phyloP scores from a whole-genome alignment of 2,113 vertebrate genomes.

The Hippocampus abdominalis region DNA sequence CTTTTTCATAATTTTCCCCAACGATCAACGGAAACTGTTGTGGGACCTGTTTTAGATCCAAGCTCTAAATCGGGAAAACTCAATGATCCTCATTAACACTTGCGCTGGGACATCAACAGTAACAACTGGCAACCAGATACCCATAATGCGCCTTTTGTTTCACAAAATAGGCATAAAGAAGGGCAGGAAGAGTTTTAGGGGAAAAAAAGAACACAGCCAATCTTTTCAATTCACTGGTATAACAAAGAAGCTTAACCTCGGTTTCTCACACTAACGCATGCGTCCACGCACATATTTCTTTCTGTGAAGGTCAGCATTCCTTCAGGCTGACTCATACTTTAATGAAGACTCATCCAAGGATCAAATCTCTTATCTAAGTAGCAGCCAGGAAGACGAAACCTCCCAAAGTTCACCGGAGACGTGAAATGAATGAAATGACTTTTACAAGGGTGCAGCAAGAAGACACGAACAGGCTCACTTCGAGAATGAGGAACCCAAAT shows the following conservation, averaged over 20 bases:
- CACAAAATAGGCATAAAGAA: background rate
- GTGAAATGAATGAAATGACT: background rate
- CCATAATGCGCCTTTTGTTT: background rate
- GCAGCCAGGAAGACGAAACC: slow-evolving; percentile 5
- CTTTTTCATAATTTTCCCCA: background rate
- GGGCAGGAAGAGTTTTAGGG: background rate
- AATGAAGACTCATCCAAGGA: slow-evolving; percentile 37
- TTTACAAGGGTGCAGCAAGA: background rate
- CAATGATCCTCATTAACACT: background rate
- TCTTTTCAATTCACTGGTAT: background rate
- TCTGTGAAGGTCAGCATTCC: slow-evolving; percentile 48
- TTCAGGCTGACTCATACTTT: slow-evolving; percentile 52
- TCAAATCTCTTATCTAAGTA: slow-evolving; percentile 38
- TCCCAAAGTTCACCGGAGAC: slow-evolving; percentile 14
- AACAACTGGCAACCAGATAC: background rate
- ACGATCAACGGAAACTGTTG: background rate
- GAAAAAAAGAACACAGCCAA: background rate
- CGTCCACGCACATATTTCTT: slow-evolving; percentile 11
- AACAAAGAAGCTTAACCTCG: background rate
- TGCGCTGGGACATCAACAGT: background rate
- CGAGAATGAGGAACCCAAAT: background rate
- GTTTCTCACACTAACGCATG: slow-evolving; percentile 1
- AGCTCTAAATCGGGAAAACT: background rate
- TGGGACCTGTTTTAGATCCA: background rate
- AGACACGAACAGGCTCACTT: background rate